A percentile compares a stretch with the other conserved stretches of the same genome.
Evolutionary conservation across 2,797 vertebrate genomes (phyloP).

Genomic region (Coccyzus lansbergi): DNA sequence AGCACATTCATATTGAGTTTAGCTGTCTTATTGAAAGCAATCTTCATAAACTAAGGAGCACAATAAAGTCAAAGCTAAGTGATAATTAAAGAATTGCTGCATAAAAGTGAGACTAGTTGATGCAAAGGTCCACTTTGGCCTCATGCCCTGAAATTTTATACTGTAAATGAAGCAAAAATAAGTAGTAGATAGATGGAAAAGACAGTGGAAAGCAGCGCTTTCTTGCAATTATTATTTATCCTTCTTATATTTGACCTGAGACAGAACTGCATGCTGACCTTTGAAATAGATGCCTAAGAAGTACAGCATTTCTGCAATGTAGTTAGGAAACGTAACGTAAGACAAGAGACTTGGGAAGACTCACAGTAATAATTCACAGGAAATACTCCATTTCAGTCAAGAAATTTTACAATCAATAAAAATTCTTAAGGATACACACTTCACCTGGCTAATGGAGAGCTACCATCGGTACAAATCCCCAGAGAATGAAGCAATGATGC

Average conservation of each 20-base stretch:
- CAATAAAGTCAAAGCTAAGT: not conserved
- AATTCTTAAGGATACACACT: not conserved
- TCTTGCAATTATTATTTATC: not conserved
- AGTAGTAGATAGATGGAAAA: not conserved
- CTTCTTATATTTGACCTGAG: not conserved
- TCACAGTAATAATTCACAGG: slow-evolving; percentile 12
- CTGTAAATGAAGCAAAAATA: not conserved
- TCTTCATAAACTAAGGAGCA: not conserved
- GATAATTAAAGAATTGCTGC: not conserved
- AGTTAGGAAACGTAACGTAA: not conserved
- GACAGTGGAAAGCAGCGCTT: not conserved
- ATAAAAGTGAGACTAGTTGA: not conserved
- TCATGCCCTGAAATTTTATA: not conserved
- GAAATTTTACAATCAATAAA: slow-evolving; percentile 2
- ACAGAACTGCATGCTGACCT: not conserved
- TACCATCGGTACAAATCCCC: not conserved
- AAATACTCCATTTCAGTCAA: slow-evolving; percentile 6
- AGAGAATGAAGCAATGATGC: not conserved
- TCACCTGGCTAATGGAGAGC: not conserved
- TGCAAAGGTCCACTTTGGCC: not conserved
- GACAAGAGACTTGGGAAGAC: not conserved
- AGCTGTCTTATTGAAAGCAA: not conserved
- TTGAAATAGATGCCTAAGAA: slow-evolving; percentile 2
- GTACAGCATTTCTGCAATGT: not conserved
- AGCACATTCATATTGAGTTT: not conserved